Evolutionary conservation across 2,888 invertebrate species (phyloP).

Genomic region (Stegana nigrithorax): DNA sequence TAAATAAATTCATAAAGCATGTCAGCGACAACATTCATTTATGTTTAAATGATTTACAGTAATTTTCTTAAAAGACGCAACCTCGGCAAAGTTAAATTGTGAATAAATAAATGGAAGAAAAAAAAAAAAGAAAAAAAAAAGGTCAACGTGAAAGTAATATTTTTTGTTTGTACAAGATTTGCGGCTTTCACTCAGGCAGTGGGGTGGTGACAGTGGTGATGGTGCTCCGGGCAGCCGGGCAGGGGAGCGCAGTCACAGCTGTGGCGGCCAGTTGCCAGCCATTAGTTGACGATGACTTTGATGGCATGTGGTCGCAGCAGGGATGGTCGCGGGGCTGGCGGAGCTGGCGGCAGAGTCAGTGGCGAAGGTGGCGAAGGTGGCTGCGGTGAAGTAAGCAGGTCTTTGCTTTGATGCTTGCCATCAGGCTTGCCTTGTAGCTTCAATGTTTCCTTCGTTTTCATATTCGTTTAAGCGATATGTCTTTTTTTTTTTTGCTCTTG

Average conservation of each 20-base stretch:
- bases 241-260: conserved; percentile 17
- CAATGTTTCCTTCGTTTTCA: too few species aligned
- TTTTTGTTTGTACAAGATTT: conserved; percentile 40
- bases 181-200: conserved; percentile 40
- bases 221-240: too few species aligned
- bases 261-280: background rate
- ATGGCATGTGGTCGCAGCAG: background rate
- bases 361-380: conserved; percentile 16
- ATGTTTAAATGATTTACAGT: conserved; percentile 45
- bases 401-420: conserved; percentile 50
- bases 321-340: background rate
- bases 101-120: conserved; percentile 1
- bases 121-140: conserved; percentile 38
- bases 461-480: too few species aligned
- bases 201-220: too few species aligned
- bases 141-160: conserved; percentile 46
- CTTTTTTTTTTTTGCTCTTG: conserved; percentile 22
- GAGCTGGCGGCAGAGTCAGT: background rate
- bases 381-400: conserved; percentile 30
- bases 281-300: conserved; percentile 1
- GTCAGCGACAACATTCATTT: conserved; percentile 36
- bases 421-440: too few species aligned
- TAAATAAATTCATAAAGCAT: conserved; percentile 21
- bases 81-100: too few species aligned
- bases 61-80: conserved; percentile 36